These are phyloP conservation scores for Drosophila azteca DNA, from an alignment of 1,140 invertebrate genomes.

Conservation along the genomic window DNA sequence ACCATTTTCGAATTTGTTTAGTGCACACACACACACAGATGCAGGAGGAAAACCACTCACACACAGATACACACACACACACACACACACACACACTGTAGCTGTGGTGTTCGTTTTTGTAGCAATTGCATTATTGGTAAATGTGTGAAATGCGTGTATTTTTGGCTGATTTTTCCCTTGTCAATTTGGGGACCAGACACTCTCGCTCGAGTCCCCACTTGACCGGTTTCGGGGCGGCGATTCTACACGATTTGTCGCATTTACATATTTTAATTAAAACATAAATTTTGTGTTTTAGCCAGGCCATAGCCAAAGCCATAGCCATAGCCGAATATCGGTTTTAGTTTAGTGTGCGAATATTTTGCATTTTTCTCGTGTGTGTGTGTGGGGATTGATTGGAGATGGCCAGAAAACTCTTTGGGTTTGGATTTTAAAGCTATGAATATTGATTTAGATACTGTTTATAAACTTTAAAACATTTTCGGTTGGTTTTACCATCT, in stretches of 20 bases:
- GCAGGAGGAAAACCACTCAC: slow-evolving; percentile 9
- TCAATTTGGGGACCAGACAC: slow-evolving; percentile 16
- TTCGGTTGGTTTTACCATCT: too few species aligned
- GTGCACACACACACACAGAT: slow-evolving; percentile 26
- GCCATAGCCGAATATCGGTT: slow-evolving; percentile 16
- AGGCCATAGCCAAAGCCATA: not conserved
- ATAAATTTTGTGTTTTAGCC: slow-evolving; percentile 62
- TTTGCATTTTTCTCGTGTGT: not conserved
- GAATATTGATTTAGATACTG: too few species aligned
- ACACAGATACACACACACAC: slow-evolving; percentile 14
- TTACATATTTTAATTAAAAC: slow-evolving; percentile 82
- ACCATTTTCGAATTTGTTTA: slow-evolving; percentile 55
- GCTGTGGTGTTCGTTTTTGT: slow-evolving; percentile 21
- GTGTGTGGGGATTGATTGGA: slow-evolving; percentile 18
- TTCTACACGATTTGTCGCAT: slow-evolving; percentile 64
- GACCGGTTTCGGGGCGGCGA: slow-evolving; percentile 6
- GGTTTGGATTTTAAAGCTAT: not conserved
- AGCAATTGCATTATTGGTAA: slow-evolving; percentile 72
- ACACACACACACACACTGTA: slow-evolving; percentile 14
- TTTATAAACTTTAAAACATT: too few species aligned
- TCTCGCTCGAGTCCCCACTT: not conserved
- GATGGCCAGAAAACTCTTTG: not conserved
- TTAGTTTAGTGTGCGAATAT: slow-evolving; percentile 8
- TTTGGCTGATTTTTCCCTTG: slow-evolving; percentile 53
- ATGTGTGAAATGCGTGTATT: slow-evolving; percentile 69